These are phyloP conservation scores for Diogma glabrata DNA, from an alignment of 2,888 invertebrate genomes.

Conservation along the genomic window DNA sequence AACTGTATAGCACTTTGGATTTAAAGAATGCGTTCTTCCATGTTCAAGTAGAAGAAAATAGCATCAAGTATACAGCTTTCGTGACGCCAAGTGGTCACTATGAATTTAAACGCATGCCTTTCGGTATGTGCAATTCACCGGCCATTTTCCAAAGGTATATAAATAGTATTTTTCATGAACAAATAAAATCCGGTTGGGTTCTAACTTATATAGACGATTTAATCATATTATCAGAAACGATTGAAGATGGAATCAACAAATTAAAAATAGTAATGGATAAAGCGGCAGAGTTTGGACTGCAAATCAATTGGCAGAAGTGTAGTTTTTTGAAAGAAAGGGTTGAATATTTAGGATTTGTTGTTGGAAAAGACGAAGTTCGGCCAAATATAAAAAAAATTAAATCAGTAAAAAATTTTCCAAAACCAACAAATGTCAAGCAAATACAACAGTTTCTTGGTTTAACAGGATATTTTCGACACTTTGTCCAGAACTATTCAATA, in stretches of 20 bases:
- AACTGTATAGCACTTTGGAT: not conserved
- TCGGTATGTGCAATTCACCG: not conserved
- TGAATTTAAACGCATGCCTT: too few species aligned
- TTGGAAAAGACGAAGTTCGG: not conserved
- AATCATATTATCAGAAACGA: not conserved
- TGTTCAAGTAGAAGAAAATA: not conserved
- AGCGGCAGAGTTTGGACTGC: not conserved
- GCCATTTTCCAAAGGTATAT: not conserved
- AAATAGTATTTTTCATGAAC: not conserved
- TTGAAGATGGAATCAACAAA: not conserved
- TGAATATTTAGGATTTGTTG: not conserved
- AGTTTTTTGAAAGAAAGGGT: not conserved
- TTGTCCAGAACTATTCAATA: not conserved
- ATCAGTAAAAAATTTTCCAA: not conserved
- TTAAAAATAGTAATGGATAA: not conserved
- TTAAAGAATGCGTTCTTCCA: not conserved
- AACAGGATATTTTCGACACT: not conserved
- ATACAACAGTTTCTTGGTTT: not conserved
- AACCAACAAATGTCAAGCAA: not conserved
- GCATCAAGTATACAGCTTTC: not conserved
- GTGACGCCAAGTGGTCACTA: not conserved
- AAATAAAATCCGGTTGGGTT: too few species aligned
- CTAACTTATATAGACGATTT: too few species aligned
- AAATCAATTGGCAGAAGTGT: too few species aligned
- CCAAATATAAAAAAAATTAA: not conserved